Evolutionary conservation across 2,797 vertebrate genomes (phyloP).

Genomic region (Clarias platycephalus): DNA sequence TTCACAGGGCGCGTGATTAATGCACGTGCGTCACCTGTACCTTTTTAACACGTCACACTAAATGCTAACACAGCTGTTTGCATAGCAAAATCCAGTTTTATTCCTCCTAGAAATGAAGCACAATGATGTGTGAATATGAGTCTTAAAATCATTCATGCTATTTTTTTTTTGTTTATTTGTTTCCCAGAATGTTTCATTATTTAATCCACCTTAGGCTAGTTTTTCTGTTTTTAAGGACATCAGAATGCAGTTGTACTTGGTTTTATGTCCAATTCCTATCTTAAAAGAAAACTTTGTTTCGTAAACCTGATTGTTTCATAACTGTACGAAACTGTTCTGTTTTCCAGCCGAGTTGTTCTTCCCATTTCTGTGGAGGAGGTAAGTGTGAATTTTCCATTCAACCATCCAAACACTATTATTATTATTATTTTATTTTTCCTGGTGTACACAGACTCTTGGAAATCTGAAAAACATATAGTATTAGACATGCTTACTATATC

Average conservation of each 20-base stretch:
- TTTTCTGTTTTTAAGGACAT: not conserved
- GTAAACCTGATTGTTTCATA: not conserved
- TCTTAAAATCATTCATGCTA: not conserved
- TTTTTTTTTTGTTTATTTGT: too few species aligned
- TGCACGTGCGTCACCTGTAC: not conserved
- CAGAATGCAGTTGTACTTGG: not conserved
- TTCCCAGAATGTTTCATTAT: not conserved
- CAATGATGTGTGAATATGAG: not conserved
- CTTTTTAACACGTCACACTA: not conserved
- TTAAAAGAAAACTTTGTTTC: not conserved
- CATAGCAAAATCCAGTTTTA: not conserved
- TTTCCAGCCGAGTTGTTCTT: conserved; percentile 86
- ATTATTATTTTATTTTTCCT: not conserved
- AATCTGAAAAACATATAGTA: not conserved
- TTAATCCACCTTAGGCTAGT: not conserved
- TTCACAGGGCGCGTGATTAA: not conserved
- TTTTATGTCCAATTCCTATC: not conserved
- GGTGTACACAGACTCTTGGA: not conserved
- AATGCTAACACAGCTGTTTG: not conserved
- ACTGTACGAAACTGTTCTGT: conserved; percentile 53
- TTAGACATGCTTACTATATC: not conserved
- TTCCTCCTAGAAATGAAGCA: not conserved
- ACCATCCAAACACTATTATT: conserved; percentile 5
- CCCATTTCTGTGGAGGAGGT: conserved; percentile 97
- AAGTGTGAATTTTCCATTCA: conserved; percentile 58